Base-by-base conservation (phyloP, 2,797 vertebrate genomes). In the Sphenodon punctatus region DNA sequence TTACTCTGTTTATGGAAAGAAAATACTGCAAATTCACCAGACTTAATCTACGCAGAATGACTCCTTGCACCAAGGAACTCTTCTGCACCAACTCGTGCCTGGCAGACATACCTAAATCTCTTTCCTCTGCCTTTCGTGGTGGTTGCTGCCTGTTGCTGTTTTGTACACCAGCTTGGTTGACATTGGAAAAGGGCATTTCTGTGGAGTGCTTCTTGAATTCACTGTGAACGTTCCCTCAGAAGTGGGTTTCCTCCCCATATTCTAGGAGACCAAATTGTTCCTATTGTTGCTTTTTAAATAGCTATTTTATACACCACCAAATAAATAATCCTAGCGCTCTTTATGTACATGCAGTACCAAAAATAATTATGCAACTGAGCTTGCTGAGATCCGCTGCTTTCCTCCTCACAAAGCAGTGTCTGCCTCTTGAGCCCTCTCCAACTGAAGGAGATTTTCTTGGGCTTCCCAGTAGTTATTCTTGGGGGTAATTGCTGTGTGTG, bases 1-100 rank as follows among this genome's bases (percentile, higher is more conserved):
- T 85, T 80, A 32, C 49, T 15, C 59, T 84, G 77, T 90, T 91
- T 90, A 74, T 55, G 82, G 30, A 55, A 69, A 58, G 82, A 65
- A 85, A 88, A 82, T 84, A 45, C 68, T 78, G n/a, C 34, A 74
- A 88, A 81, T 72, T 84, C 20, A 76, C 65, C 42, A 69, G 83
- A 75, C 56, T 86, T 77, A 75, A 76, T 25, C 64, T 86, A 15
- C 32, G 80, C n/a, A 83, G 75, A 66, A 66, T 73, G 59, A 55
- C 73, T 48, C 11, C 3, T 82, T 76, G 67, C 71, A 74, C 11
- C 6, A 63, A 83, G 64, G 64, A 89, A 79, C 66, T 82, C n/a
- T 73, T 82, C 55, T 15, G 75, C 70, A 88, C 36, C 61, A 66
- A 61, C 61, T 55, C 53, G 38, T 73, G 82, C 55, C 53, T 82